These are phyloP conservation scores for Aromia moschata DNA, from an alignment of 2,888 invertebrate species.

Conservation along the genomic window DNA sequence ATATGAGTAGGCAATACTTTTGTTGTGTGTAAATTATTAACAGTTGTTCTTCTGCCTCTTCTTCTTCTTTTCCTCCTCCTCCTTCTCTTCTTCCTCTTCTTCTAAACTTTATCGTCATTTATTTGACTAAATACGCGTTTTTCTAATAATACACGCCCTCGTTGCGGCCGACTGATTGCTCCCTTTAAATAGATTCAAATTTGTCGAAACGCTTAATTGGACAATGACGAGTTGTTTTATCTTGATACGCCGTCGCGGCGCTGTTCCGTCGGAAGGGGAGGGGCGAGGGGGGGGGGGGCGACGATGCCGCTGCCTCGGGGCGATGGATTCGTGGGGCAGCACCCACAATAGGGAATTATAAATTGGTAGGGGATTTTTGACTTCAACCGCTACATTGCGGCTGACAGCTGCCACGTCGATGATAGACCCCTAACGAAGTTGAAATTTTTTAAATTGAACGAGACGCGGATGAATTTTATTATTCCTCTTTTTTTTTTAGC, in stretches of 20 bases:
- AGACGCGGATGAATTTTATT: constrained; percentile 36
- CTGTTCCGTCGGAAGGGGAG: constrained; percentile 50
- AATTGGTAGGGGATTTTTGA: constrained; percentile 62
- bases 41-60: no score
- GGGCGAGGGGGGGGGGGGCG: constrained; percentile 45
- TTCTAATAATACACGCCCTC: no score
- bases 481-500: constrained; percentile 6
- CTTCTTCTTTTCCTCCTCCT: no score
- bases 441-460: constrained; percentile 55
- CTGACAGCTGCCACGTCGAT: constrained; percentile 63
- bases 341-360: constrained; percentile 60
- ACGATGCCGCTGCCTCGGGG: constrained; percentile 41
- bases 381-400: constrained; percentile 63
- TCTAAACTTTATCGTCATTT: no score
- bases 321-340: constrained; percentile 44
- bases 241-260: constrained; percentile 54
- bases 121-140: no score
- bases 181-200: constrained; percentile 47
- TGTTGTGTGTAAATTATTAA: no score
- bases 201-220: constrained; percentile 58
- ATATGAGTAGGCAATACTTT: no score
- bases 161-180: constrained; percentile 34
- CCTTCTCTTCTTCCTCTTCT: no score
- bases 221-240: constrained; percentile 54
- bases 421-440: constrained; percentile 60